Base-by-base conservation (phyloP, 1,140 invertebrate genomes). In the Ceratosolen solmsi region DNA sequence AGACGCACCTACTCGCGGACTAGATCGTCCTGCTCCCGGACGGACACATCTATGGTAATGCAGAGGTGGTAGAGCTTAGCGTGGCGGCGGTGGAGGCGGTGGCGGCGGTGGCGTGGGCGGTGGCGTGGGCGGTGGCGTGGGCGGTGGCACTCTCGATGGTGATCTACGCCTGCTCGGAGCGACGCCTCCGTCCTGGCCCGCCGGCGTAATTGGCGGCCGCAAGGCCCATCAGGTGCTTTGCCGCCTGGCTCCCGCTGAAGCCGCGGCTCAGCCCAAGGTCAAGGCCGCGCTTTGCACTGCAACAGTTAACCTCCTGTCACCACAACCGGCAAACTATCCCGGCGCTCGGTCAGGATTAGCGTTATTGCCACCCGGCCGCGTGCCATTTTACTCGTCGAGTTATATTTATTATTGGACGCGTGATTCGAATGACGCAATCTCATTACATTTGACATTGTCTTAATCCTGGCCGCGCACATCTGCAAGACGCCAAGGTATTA, bases 201-300 rank as follows among this genome's bases (percentile, higher is more conserved):
- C 95, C 95, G n/a, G 96, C 95, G 90, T 94, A 97, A 90, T 96
- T 96, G 84, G 96, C 96, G 1, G 96, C 95, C 63, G 96, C 95
- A 60, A 97, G 88, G 1, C 96, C 97, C 95, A 98, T 96, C 85
- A 97, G 92, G 89, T 97, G 96, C 90, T 97, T 97, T 86, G 96
- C 96, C 63, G 97, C 95, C 86, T 97, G 95, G 36, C 96, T 95
- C 0, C 96, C 97, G 56, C 96, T 97, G 90, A 96, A 97, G 5
- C 96, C 96, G 49, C 97, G 95, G 81, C 94, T 95, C 63, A 98
- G 91, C 20, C 97, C 97, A 84, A 97, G 92, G 88, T 96, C 96
- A 65, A 96, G 90, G 54, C 95, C 96, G 2, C 96, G 94, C 90
- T 97, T 97, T 60, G 94, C 93, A 88, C 96, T 97, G 92, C 15